Conservation (phyloP, 2,113 vertebrate species). For the Salvelinus sp. region DNA sequence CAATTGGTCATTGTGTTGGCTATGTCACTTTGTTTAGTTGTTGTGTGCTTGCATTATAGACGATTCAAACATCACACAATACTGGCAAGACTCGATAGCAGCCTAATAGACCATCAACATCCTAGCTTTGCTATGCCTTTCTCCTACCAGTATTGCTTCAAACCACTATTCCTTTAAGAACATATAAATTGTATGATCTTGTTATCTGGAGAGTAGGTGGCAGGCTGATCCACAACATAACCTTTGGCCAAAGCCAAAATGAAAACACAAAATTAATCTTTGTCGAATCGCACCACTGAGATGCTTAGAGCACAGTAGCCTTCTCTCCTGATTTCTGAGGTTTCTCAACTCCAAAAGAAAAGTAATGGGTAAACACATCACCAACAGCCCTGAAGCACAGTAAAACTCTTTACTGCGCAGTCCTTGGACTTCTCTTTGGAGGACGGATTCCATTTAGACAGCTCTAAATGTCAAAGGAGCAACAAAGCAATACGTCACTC, state of each 20-base stretch:
- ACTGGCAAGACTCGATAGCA: too few relatives aligned
- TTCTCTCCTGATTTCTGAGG: conserved; percentile 47
- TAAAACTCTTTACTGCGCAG: not conserved
- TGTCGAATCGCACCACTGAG: conserved; percentile 54
- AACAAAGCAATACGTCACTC: too few relatives aligned
- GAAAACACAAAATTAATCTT: conserved; percentile 56
- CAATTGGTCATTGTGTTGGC: not conserved
- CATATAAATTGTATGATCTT: conserved; percentile 2
- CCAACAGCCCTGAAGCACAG: conserved; percentile 29
- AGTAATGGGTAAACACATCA: conserved; percentile 59
- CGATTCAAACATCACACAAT: not conserved
- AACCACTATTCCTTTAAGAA: not conserved
- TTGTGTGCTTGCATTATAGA: not conserved
- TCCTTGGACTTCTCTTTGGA: not conserved
- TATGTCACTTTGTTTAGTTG: not conserved
- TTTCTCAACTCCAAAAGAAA: conserved; percentile 40
- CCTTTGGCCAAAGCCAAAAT: conserved; percentile 45
- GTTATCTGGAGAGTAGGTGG: conserved; percentile 33
- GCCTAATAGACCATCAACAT: too few relatives aligned
- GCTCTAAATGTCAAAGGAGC: too few relatives aligned
- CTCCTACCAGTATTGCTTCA: conserved; percentile 5
- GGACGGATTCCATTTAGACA: conserved; percentile 10
- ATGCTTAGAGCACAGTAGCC: conserved; percentile 37
- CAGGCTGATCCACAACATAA: conserved; percentile 40
- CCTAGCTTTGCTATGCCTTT: not conserved